These are phyloP conservation scores for Danio jaintianensis DNA, from an alignment of 2,797 vertebrate genomes.

Conservation along the genomic window DNA sequence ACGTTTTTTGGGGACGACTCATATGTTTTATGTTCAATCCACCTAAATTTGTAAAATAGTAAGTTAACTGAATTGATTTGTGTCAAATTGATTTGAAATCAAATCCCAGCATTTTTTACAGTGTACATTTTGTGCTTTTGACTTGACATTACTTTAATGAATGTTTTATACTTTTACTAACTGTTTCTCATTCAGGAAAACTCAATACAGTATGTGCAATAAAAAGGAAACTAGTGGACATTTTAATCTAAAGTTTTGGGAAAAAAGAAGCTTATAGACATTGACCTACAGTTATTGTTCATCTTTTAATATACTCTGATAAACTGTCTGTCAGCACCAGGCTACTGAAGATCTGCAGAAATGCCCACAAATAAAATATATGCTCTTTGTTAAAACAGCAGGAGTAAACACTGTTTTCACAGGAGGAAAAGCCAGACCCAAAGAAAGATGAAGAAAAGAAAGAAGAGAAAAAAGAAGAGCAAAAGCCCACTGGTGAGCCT, in stretches of 20 bases:
- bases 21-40: too few relatives aligned
- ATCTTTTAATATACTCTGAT: neutral
- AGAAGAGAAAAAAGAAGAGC: constrained; percentile 58
- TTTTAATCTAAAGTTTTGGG: neutral
- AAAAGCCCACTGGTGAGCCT: constrained; percentile 57
- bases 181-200: neutral
- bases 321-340: too few relatives aligned
- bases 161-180: neutral
- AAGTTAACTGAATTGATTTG: too few relatives aligned
- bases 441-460: constrained; percentile 60
- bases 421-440: constrained; percentile 67
- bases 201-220: neutral
- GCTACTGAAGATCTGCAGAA: neutral
- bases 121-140: neutral
- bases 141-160: neutral
- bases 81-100: too few relatives aligned
- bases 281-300: neutral
- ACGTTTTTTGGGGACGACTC: too few relatives aligned
- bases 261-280: neutral
- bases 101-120: neutral
- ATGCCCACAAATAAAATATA: neutral
- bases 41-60: too few relatives aligned
- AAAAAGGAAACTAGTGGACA: neutral
- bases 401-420: neutral
- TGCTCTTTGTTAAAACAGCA: too few relatives aligned